Percentiles rank a stretch among this genome's conserved stretches.
phyloP scores from a whole-genome alignment of 2,113 vertebrate genomes.

The Percopsis transmontana region DNA sequence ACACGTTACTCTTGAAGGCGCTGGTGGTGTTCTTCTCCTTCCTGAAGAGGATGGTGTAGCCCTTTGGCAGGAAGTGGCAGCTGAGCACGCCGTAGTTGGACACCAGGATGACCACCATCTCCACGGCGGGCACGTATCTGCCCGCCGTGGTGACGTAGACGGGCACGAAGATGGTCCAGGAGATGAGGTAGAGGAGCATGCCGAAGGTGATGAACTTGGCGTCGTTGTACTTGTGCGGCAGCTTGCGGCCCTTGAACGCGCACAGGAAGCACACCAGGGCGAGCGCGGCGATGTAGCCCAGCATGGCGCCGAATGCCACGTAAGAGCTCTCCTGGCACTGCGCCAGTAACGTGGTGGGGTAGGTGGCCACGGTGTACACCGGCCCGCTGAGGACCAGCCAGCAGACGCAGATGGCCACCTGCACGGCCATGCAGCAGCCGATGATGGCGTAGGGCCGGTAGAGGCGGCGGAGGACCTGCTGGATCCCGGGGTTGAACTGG shows the following conservation, averaged over 20 bases:
- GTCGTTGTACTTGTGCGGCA: conserved; percentile 90
- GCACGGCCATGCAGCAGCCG: conserved; percentile 76
- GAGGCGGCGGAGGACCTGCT: conserved; percentile 73
- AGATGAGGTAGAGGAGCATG: conserved; percentile 90
- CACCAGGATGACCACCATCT: conserved; percentile 89
- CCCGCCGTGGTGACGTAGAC: conserved; percentile 84
- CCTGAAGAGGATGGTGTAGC: conserved; percentile 86
- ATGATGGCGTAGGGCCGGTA: conserved; percentile 79
- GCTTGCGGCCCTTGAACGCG: conserved; percentile 87
- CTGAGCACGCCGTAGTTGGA: conserved; percentile 87
- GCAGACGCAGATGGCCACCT: conserved; percentile 76
- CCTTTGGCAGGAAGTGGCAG: conserved; percentile 89
- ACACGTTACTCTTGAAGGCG: conserved; percentile 84
- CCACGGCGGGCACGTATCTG: conserved; percentile 85
- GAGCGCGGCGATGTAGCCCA: conserved; percentile 82
- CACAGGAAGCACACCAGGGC: conserved; percentile 86
- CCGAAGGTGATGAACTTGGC: conserved; percentile 91
- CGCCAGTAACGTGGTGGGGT: conserved; percentile 74
- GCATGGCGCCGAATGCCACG: conserved; percentile 82
- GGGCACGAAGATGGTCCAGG: conserved; percentile 88
- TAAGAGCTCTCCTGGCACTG: conserved; percentile 84
- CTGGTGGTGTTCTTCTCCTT: conserved; percentile 85
- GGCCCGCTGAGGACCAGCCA: conserved; percentile 84
- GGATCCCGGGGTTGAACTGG: conserved; percentile 82
- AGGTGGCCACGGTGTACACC: conserved; percentile 49